Percentiles rank a stretch among this genome's conserved stretches.
Evolutionary conservation across 37 sponge, comb jelly and placozoan species (phyloP).

Genomic region (Ephydatia muelleri): DNA sequence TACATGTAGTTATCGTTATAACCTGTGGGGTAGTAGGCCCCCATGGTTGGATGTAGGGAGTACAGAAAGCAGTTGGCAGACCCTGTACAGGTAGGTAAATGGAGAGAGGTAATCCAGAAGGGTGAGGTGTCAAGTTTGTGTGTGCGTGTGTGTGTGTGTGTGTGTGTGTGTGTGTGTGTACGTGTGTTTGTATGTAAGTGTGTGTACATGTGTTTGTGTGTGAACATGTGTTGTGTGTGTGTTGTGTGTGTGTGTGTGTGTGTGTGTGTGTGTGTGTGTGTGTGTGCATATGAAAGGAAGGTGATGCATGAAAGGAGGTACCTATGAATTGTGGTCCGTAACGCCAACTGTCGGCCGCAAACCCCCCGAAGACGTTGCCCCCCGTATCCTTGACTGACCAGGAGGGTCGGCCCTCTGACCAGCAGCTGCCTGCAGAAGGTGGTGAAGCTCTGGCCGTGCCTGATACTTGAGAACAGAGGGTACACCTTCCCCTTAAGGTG

Average conservation of each 20-base stretch:
- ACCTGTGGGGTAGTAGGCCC: slow-evolving; percentile 71
- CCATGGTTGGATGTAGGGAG: slow-evolving; percentile 67
- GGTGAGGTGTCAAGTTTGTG: neutral
- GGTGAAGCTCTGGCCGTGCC: slow-evolving; percentile 90
- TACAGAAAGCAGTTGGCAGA: slow-evolving; percentile 82
- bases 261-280: neutral
- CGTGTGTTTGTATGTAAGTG: neutral
- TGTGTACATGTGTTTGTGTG: too few species aligned
- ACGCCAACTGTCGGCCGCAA: slow-evolving; percentile 75
- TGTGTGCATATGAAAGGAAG: too few species aligned
- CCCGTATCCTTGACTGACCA: slow-evolving; percentile 78
- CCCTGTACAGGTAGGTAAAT: slow-evolving; percentile 42
- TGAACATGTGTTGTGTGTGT: too few species aligned
- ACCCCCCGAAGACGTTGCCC: slow-evolving; percentile 88
- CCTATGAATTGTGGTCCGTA: slow-evolving; percentile 76
- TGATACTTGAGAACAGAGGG: slow-evolving; percentile 84
- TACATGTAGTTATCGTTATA: slow-evolving; percentile 94
- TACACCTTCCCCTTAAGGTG: slow-evolving; percentile 53
- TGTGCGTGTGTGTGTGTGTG: neutral
- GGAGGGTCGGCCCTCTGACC: slow-evolving; percentile 72
- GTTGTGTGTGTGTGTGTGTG: neutral
- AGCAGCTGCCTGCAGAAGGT: slow-evolving; percentile 68
- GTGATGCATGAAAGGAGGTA: neutral
- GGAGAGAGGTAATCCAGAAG: neutral
- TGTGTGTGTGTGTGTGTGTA: neutral